Percentiles rank a stretch among this genome's conserved stretches.
These are phyloP conservation scores for Pycnomerus fuliginosus DNA, from an alignment of 2,888 invertebrate species.

Conservation along the genomic window DNA sequence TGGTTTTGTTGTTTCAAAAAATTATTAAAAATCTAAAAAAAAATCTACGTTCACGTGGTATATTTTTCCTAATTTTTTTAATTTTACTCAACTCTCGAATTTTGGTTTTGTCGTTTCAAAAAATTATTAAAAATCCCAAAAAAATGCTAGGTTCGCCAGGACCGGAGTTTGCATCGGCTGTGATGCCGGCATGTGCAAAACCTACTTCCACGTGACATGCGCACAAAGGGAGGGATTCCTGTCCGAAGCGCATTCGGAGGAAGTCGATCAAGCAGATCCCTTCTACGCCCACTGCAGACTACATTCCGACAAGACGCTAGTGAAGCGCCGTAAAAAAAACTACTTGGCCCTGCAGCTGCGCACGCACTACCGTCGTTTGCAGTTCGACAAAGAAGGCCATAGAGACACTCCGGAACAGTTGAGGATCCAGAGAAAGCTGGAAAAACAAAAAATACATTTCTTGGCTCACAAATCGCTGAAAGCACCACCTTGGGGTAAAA, in stretches of 20 bases:
- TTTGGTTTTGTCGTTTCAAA: too few relatives aligned
- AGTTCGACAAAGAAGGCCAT: constrained; percentile 62
- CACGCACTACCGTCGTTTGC: constrained; percentile 65
- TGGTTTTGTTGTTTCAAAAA: too few relatives aligned
- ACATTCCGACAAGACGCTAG: constrained; percentile 88
- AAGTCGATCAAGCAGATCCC: constrained; percentile 91
- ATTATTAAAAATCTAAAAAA: too few relatives aligned
- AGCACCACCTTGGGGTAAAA: constrained; percentile 80
- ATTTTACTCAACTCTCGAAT: too few relatives aligned
- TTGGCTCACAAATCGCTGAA: constrained; percentile 70
- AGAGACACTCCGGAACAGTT: constrained; percentile 67
- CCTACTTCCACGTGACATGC: constrained; percentile 97
- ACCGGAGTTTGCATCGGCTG: constrained; percentile 97
- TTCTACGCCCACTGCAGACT: constrained; percentile 96
- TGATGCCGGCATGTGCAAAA: constrained; percentile 98
- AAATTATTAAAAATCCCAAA: too few relatives aligned
- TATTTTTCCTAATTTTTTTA: too few relatives aligned
- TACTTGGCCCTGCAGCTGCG: constrained; percentile 85
- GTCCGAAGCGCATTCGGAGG: constrained; percentile 89
- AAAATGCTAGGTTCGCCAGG: constrained; percentile 77
- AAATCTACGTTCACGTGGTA: too few relatives aligned
- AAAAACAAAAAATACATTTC: constrained; percentile 84
- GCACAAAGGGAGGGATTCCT: constrained; percentile 91
- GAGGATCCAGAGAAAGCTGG: constrained; percentile 77
- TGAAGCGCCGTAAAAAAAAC: constrained; percentile 77